Evolutionary conservation across 2,888 invertebrate genomes (phyloP).

Genomic region (Ophion ventricosus): DNA sequence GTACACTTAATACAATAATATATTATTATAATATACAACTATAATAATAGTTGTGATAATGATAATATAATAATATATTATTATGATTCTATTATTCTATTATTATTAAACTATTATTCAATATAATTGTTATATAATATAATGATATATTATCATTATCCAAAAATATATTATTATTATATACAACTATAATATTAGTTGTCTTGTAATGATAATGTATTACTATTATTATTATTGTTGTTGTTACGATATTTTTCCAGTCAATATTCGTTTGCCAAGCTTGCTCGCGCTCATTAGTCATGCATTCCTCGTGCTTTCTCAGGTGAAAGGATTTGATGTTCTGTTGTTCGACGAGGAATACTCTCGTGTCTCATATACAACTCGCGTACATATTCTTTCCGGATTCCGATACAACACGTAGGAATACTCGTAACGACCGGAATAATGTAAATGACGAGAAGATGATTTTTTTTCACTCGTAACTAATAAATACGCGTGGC

Average conservation of each 20-base stretch:
- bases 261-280: conserved; percentile 32
- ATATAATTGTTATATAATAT: too few relatives aligned
- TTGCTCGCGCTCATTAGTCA: conserved; percentile 56
- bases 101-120: too few relatives aligned
- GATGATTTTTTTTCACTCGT: background rate
- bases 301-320: conserved; percentile 66
- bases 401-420: conserved; percentile 64
- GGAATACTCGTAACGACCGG: conserved; percentile 21
- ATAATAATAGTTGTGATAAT: too few relatives aligned
- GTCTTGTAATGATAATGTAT: background rate
- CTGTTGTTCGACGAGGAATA: conserved; percentile 60
- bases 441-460: background rate
- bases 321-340: conserved; percentile 59
- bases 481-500: background rate
- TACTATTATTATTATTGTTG: background rate
- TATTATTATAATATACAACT: too few relatives aligned
- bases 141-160: too few relatives aligned
- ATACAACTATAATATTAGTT: too few relatives aligned
- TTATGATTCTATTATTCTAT: too few relatives aligned
- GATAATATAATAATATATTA: too few relatives aligned
- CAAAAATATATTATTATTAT: too few relatives aligned
- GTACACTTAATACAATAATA: too few relatives aligned
- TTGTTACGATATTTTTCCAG: background rate
- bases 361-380: conserved; percentile 55
- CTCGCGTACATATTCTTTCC: conserved; percentile 64